Base-by-base conservation (phyloP, 2,797 vertebrate genomes). In the Corythornis leucogaster region DNA sequence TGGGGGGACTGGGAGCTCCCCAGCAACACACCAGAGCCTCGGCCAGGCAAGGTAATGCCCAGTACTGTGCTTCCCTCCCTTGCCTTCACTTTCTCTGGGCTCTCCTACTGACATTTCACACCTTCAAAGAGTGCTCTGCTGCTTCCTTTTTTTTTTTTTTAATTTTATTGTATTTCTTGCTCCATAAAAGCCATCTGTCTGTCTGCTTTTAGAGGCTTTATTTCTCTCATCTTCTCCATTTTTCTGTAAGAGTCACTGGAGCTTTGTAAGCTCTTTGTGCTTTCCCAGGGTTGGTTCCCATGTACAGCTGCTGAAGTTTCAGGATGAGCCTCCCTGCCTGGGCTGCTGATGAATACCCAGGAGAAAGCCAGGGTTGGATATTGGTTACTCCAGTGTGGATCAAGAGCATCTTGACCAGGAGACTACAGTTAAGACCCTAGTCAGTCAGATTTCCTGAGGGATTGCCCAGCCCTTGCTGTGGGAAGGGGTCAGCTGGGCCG, bases 181-280 rank as follows among this genome's bases (percentile, higher is more conserved):
- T 90, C 83, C 59, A 40, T 76, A 87, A 92, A 89, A 93, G 91
- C 94, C 83, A 74, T 89, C 91, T 88, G 88, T 80, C 73, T 89
- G 59, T 55, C 87, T 89, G 58, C 48, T 21, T 73, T 66, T 46
- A 77, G 87, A 80, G 50, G 24, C 58, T 86, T 79, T 50, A 8
- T 58, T 91, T 57, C 80, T 89, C 80, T 94, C 77, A 84, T 84
- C 83, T 59, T 66, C 67, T 75, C 67, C 80, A 13, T 90, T 85
- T 90, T 85, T 80, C 79, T 83, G 6, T 68, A 55, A 46, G 76
- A 80, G 84, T 75, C 84, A 48, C 69, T 33, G 54, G 76, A 40
- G 63, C 87, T 79, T 85, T 87, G 77, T 80, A 84, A 92, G 69
- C 61, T 20, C 57, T 58, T 25, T 7, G 5, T 0, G 6, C 74